Base-by-base conservation (phyloP, 2,113 vertebrate species). In the Bufo bufo region DNA sequence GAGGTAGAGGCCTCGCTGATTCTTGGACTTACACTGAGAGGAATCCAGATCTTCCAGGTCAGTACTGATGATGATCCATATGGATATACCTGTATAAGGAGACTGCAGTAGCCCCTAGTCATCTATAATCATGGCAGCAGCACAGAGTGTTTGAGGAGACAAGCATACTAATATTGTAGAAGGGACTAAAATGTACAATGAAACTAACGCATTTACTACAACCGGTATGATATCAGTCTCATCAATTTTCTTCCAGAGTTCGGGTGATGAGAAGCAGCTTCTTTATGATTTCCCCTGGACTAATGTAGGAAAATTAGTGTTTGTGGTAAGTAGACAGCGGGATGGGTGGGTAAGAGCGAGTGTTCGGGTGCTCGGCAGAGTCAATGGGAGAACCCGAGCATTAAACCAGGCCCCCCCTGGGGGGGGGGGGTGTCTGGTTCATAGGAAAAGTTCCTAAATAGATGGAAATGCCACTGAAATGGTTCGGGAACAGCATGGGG, bases 11-110 rank as follows among this genome's bases (percentile, higher is more conserved):
- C 98, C 1, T 97, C 98, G 8, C 92, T 99, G 63, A 97, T 97
- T 0, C 93, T 99, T 86, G 98, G 98, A 61, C 92, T 99, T 91
- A 99, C 98, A 0, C 95, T 98, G 33, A 94, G 97, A n/a, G 98
- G 98, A n/a, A 99, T 99, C 90, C 98, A 99, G 91, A 98, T 99
- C 91, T 99, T 99, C 91, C 98, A 99, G 97, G 98, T 99, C 88
- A 5, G 90, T 23, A 4, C 4, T 54, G n/a, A 13, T 82, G 43
- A 20, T 63, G 23, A 45, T 69, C 10, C 11, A 33, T 33, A 33
- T 33, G 33, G 33, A 33, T 33, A 33, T 33, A 33, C 33, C 33
- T 33, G 33, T 33, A 33, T 33, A 33, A 33, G 33, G 33, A 33
- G 33, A 33, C 33, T 33, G 33, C 33, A 33, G 33, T 33, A 33